Evolutionary conservation across 2,888 invertebrate species (phyloP), one percentile per base, ranked within the genome.

Genomic region (Ethmia dodecea): DNA sequence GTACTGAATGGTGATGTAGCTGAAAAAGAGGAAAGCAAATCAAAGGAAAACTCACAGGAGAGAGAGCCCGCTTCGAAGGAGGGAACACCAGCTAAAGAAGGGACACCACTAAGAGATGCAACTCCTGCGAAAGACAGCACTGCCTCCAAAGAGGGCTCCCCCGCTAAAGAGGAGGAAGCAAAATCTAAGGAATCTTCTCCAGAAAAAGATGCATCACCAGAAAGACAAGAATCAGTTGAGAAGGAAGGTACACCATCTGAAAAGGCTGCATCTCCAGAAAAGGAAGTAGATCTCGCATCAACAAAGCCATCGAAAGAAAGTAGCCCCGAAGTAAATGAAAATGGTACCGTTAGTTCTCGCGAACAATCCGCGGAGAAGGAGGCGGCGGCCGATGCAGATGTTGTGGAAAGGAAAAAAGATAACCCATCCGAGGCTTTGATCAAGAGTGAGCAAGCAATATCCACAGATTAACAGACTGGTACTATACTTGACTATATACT

Each of bases 311-410:
- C 70, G 42, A 75, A 77, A 55, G 78, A 75, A 53, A 65, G 47
- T 31, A 59, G 73, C n/a, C 69, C 74, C 6, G 69, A 60, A 15
- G 55, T 72, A 1, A 78, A 76, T 52, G 75, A 75, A 50, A 84
- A 86, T 56, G 86, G 86, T 20, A 65, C 76, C 13, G 59, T 55
- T 1, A 79, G 81, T 52, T 86, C 87, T 44, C 81, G 79, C 32
- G 83, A 81, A 32, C 69, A 69, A 25, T 87, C 86, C 18, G 60
- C 66, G 15, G 86, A 83, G 38, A 81, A 77, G 38, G 70, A 75
- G 22, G 52, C 43, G 11, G 46, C 35, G 3, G 44, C 38, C 32
- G 57, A 53, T 40, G 61, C 54, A 25, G 50, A 50, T 28, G n/a
- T n/a, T n/a, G 52, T 54, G 14, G 73, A 76, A 38, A 57, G 57